phyloP scores from a whole-genome alignment of 2,888 invertebrate genomes.

The Villa cingulata region DNA sequence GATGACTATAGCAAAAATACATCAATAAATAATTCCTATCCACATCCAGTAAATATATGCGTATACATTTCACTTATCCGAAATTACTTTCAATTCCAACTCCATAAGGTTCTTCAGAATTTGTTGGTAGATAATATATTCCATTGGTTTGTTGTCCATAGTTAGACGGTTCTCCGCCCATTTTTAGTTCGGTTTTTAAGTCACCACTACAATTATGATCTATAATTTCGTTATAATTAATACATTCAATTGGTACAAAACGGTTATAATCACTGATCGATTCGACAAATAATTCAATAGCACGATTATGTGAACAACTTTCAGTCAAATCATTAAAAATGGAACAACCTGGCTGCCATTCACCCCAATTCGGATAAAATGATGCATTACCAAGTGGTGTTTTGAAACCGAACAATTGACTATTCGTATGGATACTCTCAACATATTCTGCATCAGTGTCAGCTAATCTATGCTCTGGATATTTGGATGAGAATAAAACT shows the following conservation, averaged over 20 bases:
- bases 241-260: background rate
- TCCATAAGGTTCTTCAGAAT: slow-evolving; percentile 3
- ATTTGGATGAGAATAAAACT: slow-evolving; percentile 20
- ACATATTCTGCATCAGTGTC: slow-evolving; percentile 27
- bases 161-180: slow-evolving; percentile 11
- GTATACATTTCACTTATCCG: too few relatives aligned
- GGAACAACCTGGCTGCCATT: too few relatives aligned
- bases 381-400: slow-evolving; percentile 17
- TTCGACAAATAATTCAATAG: too few relatives aligned
- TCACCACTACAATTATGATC: slow-evolving; percentile 16
- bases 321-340: too few relatives aligned
- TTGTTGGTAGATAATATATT: slow-evolving; percentile 8
- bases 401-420: slow-evolving; percentile 23
- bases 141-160: background rate
- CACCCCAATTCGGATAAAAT: slow-evolving; percentile 21
- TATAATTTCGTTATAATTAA: background rate
- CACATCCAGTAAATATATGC: too few relatives aligned
- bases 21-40: too few relatives aligned
- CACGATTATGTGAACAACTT: too few relatives aligned
- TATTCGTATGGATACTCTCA: slow-evolving; percentile 30
- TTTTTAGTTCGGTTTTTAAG: background rate
- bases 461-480: slow-evolving; percentile 20
- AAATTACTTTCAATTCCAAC: too few relatives aligned
- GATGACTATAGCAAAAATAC: too few relatives aligned
- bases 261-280: slow-evolving; percentile 24